Conservation (phyloP, 2,113 vertebrate genomes). For the Clarias gariepinus region DNA sequence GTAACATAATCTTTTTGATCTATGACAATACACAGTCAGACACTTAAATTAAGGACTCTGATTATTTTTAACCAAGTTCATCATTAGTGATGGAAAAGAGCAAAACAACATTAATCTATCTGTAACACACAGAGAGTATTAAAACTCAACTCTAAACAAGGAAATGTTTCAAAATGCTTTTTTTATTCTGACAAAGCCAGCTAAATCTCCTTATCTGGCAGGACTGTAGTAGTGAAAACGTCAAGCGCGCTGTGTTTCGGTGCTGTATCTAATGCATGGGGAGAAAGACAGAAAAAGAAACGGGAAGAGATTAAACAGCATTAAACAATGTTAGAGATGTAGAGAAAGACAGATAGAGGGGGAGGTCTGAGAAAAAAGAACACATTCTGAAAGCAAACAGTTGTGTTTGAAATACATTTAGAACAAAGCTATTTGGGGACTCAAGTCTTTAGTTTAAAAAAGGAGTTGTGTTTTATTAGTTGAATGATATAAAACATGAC, state of each 20-base stretch:
- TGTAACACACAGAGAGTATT: conserved; percentile 13
- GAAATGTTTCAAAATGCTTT: conserved; percentile 26
- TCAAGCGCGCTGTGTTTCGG: conserved; percentile 44
- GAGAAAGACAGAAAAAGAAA: conserved; percentile 21
- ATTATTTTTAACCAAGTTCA: not conserved
- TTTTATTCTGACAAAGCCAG: conserved; percentile 26
- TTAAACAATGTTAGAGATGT: conserved; percentile 47
- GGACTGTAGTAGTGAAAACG: conserved; percentile 40
- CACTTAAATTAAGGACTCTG: not conserved
- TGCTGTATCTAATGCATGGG: conserved; percentile 35
- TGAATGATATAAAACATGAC: conserved; percentile 77
- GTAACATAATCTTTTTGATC: not conserved
- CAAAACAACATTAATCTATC: not conserved
- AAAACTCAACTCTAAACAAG: conserved; percentile 18
- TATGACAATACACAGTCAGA: not conserved
- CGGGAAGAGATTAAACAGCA: conserved; percentile 33
- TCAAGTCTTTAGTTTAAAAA: conserved; percentile 64
- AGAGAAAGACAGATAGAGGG: conserved; percentile 48
- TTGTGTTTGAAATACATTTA: conserved; percentile 61
- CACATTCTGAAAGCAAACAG: conserved; percentile 62
- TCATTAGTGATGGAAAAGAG: conserved; percentile 15
- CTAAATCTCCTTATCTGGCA: conserved; percentile 54
- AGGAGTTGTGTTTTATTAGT: conserved; percentile 72
- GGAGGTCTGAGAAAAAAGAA: conserved; percentile 33
- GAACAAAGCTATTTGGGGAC: conserved; percentile 68